Evolutionary conservation across 2,797 vertebrate species (phyloP).

Genomic region (Rhabdophis nuchalis): DNA sequence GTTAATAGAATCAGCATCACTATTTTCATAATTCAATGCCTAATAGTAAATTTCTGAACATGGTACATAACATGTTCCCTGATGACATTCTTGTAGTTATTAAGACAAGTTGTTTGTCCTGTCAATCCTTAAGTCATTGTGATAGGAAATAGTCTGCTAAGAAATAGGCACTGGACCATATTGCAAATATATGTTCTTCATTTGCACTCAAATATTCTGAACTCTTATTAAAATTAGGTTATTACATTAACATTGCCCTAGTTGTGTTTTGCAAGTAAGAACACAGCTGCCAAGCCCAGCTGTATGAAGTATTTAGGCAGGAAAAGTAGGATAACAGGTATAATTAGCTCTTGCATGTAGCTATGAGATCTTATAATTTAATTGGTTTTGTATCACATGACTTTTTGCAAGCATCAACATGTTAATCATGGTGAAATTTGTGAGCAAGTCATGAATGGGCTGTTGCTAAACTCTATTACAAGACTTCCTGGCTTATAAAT

Average conservation of each 20-base stretch:
- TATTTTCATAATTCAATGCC: not conserved
- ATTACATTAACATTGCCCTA: not conserved
- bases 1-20: not conserved
- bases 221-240: not conserved
- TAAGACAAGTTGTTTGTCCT: not conserved
- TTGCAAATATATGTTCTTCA: not conserved
- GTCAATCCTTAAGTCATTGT: not conserved
- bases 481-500: not conserved
- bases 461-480: not conserved
- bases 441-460: not conserved
- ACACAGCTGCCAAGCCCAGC: not conserved
- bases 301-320: not conserved
- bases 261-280: slow-evolving; percentile 10
- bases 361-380: not conserved
- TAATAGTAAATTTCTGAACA: not conserved
- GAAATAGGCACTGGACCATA: not conserved
- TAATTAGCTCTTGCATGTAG: not conserved
- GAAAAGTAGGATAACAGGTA: not conserved
- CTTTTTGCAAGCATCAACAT: not conserved
- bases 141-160: not conserved
- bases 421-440: not conserved
- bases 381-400: not conserved
- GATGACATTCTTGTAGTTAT: not conserved
- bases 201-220: not conserved
- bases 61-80: not conserved